phyloP scores from a whole-genome alignment of 2,888 invertebrate species.

The Himalopsyche tibetana region DNA sequence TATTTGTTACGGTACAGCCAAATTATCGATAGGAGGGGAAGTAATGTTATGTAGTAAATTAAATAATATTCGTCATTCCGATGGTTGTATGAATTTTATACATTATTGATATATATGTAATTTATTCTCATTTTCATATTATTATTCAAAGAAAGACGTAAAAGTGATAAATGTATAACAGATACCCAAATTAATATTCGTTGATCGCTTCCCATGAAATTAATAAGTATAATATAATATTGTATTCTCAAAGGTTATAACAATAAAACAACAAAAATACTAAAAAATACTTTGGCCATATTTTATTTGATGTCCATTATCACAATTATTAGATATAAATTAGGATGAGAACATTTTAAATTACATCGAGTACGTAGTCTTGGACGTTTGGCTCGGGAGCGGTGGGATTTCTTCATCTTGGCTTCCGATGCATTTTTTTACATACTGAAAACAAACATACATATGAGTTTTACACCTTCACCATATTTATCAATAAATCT shows the following conservation, averaged over 20 bases:
- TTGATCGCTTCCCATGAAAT: conserved; percentile 59
- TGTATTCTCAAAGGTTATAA: conserved; percentile 57
- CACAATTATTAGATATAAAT: conserved; percentile 54
- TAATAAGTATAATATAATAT: conserved; percentile 46
- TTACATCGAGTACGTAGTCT: conserved; percentile 71
- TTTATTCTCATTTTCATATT: conserved; percentile 59
- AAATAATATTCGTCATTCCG: conserved; percentile 41
- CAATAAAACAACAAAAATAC: conserved; percentile 54
- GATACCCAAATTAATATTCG: conserved; percentile 58
- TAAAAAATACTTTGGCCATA: conserved; percentile 52
- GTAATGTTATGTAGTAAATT: conserved; percentile 29
- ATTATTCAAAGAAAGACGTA: conserved; percentile 64
- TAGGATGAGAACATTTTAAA: conserved; percentile 34
- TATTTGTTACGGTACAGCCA: conserved; percentile 50
- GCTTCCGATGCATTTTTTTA: conserved; percentile 79
- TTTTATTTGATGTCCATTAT: conserved; percentile 58
- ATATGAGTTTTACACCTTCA: neutral
- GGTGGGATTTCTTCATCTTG: conserved; percentile 79
- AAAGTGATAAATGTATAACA: conserved; percentile 65
- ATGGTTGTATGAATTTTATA: conserved; percentile 62
- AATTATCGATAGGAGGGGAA: conserved; percentile 48
- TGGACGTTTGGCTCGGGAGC: conserved; percentile 73
- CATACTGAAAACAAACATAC: conserved; percentile 73
- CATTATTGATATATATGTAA: conserved; percentile 55
- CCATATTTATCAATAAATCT: no score